Conservation (phyloP, 1,140 invertebrate genomes). For the Teleogryllus occipitalis region DNA sequence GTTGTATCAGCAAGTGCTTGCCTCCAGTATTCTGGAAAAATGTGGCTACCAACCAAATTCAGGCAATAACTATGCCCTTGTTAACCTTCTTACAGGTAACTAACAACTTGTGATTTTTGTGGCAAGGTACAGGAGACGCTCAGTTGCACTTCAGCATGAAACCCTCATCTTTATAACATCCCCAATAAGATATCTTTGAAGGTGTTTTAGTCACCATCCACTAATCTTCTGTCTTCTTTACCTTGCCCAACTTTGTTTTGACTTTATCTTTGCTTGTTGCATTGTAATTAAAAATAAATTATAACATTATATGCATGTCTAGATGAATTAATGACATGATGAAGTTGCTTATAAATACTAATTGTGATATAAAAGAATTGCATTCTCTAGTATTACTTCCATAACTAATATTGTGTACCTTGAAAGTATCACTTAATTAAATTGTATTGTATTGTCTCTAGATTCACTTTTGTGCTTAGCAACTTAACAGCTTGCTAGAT, state of each 20-base stretch:
- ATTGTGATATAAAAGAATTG: background rate
- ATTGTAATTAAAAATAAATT: too few species aligned
- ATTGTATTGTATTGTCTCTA: too few species aligned
- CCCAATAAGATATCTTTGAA: too few species aligned
- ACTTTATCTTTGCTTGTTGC: too few species aligned
- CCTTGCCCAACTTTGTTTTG: too few species aligned
- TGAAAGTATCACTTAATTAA: too few species aligned
- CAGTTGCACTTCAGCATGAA: background rate
- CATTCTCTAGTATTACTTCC: background rate
- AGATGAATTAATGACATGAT: background rate
- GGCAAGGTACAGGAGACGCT: background rate
- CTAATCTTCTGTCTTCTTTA: background rate
- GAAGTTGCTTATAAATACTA: background rate
- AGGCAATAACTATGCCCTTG: constrained; percentile 54
- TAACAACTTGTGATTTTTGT: background rate
- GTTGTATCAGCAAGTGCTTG: constrained; percentile 76
- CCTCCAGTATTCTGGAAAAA: constrained; percentile 62
- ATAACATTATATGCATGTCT: background rate
- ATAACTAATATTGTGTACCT: too few species aligned
- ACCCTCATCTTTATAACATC: too few species aligned
- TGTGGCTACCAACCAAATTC: constrained; percentile 51
- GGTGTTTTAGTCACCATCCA: too few species aligned
- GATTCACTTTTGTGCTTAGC: too few species aligned
- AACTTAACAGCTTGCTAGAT: too few species aligned
- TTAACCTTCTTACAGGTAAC: constrained; percentile 68